Evolutionary conservation across 1,140 invertebrate species (phyloP).

Genomic region (Cotesia vestalis): DNA sequence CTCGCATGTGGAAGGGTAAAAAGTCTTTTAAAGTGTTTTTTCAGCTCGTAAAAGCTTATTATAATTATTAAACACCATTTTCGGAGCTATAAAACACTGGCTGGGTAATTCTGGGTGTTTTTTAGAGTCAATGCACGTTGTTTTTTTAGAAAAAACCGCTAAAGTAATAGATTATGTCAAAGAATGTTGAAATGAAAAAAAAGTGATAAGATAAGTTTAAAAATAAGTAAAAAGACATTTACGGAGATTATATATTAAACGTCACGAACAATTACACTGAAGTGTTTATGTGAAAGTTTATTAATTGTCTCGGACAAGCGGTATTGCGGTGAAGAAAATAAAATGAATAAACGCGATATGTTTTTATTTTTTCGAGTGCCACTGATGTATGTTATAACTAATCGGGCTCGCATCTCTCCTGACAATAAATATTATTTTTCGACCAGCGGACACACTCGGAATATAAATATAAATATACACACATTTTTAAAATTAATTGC

Average conservation of each 20-base stretch:
- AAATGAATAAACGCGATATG: not conserved
- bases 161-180: no score
- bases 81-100: no score
- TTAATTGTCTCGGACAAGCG: not conserved
- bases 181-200: not conserved
- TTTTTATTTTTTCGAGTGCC: not conserved
- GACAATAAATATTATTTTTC: constrained; percentile 38
- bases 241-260: not conserved
- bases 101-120: no score
- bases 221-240: not conserved
- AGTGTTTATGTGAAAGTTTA: not conserved
- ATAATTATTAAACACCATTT: no score
- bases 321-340: constrained; percentile 2
- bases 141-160: no score
- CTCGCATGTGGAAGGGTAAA: no score
- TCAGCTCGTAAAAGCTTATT: no score
- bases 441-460: constrained; percentile 27
- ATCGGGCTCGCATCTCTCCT: constrained; percentile 17
- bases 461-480: not conserved
- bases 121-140: no score
- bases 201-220: not conserved
- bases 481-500: constrained; percentile 33
- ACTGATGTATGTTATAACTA: not conserved
- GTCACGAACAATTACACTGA: constrained; percentile 5
- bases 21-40: no score